Evolutionary conservation across 1,140 invertebrate genomes (phyloP), one percentile per base, ranked within the genome.

Genomic region (Scaptomyza montana): DNA sequence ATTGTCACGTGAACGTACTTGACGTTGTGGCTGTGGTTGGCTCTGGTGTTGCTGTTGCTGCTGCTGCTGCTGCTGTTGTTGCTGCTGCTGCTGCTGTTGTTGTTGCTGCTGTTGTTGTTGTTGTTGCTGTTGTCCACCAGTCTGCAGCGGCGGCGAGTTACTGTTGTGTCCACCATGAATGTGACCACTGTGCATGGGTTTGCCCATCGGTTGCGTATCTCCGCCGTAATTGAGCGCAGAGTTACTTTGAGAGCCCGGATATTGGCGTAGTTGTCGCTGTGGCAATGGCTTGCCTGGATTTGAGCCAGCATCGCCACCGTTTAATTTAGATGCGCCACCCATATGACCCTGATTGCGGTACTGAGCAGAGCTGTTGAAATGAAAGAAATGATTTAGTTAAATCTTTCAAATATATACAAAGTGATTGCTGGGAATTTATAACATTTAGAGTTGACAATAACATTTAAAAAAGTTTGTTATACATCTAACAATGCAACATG

Each of bases 1-100:
- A 74, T 78, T 90, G 25, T 92, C 90, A 13, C 86, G 80, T 28
- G 73, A 50, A 13, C 90, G 80, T 89, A 87, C 91, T 76, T 80
- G 89, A 19, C 89, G 70, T 56, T 90, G 63, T 10, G 77, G 69
- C 49, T 90, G 80, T 55, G 92, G 69, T 66, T 86, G 80, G 3
- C 54, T 66, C 33, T 91, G 64, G 47, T 92, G 77, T 54, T 76
- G n/a, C n/a, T n/a, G 70, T 7, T 64, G 77, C 7, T 78, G 75
- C 33, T 78, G 74, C 21, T 78, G 77, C 7, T 55, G 77, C 7
- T 53, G 74, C 19, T 70, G 62, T 16, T 70, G 78, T 2, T 54
- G 78, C 9, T 57, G 72, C 0, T 68, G 78, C 0, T 55, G 70
- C 10, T 76, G 16, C 1, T 16, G 74, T 41, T 74, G 81, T n/a